Evolutionary conservation across 2,113 vertebrate species (phyloP), one percentile per base, ranked within the genome.

Genomic region (Leucopternis melanops): DNA sequence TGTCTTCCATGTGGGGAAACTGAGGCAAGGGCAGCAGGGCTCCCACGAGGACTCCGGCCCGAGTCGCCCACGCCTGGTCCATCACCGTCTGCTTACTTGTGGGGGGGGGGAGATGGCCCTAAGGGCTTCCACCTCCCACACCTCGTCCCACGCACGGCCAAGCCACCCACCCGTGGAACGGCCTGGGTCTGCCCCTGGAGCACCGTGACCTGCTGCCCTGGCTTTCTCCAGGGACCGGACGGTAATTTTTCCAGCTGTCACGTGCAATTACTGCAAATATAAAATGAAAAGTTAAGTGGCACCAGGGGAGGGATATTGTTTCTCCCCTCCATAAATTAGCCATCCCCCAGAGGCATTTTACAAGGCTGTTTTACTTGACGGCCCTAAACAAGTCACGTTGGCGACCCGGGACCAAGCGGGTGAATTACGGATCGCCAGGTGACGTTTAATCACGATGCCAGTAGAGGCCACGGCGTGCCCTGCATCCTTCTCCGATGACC

Each of bases 301-400:
- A 78, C 88, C 84, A 34, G 26, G 92, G 95, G 94, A 96, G 55
- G 59, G 86, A 91, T 70, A 83, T 58, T 71, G 78, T 78, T 89
- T 25, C 86, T 72, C 73, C 73, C 78, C 75, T 86, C 95, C 66
- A 71, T 96, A 92, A 96, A 97, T 96, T 87, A 96, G 69, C 74
- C 47, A 0, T 15, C 26, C 87, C 88, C 80, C 16, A 2, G 91
- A 16, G 91, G 82, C 11, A 0, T 49, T 92, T 94, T 88, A 90
- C 45, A 61, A 92, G 83, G 58, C 62, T 20, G 75, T 73, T 96
- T 86, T 74, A 36, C 81, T 62, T 22, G 49, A 16, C 18, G 77
- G 90, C 66, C 81, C 79, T 52, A 49, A 94, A 94, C 79, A 23
- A 81, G 38, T 7, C 25, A 1, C 2, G 42, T 3, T 55, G 5